phyloP scores from a whole-genome alignment of 2,888 invertebrate species.

The Eupithecia pulchellata region DNA sequence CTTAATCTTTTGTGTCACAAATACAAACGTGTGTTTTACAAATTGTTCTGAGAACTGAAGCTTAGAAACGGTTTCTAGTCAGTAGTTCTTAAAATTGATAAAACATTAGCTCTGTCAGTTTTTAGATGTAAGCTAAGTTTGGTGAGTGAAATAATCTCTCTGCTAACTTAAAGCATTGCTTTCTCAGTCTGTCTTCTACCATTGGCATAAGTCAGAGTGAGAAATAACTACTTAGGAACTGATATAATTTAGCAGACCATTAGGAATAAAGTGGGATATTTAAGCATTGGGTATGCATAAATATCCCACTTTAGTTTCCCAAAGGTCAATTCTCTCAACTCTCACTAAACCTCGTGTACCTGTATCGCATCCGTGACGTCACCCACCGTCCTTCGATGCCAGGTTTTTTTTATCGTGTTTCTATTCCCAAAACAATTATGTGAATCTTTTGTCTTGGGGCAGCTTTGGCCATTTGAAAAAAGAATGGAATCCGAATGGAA shows the following conservation, averaged over 20 bases:
- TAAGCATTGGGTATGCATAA: neutral
- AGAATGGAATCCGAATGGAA: conserved; percentile 15
- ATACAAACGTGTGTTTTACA: neutral
- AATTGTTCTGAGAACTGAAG: neutral
- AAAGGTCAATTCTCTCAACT: conserved; percentile 58
- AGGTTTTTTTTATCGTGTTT: conserved; percentile 62
- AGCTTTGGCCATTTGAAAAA: conserved; percentile 51
- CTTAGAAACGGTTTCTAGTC: too few relatives aligned
- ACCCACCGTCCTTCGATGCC: conserved; percentile 78
- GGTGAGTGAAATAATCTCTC: too few relatives aligned
- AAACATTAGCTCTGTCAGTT: too few relatives aligned
- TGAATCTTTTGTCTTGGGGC: conserved; percentile 66
- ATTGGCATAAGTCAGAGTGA: too few relatives aligned
- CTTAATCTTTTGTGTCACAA: neutral
- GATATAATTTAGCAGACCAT: too few relatives aligned
- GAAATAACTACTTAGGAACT: too few relatives aligned
- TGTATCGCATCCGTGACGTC: conserved; percentile 69
- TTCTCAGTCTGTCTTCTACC: too few relatives aligned
- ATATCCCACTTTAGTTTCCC: conserved; percentile 10
- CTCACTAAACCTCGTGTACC: conserved; percentile 58
- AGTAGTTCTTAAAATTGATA: too few relatives aligned
- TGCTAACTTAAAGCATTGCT: too few relatives aligned
- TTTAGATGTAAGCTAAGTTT: too few relatives aligned
- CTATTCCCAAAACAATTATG: conserved; percentile 71
- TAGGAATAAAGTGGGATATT: too few relatives aligned